phyloP scores from a whole-genome alignment of 1,140 invertebrate species.

The Brachionus rubens region DNA sequence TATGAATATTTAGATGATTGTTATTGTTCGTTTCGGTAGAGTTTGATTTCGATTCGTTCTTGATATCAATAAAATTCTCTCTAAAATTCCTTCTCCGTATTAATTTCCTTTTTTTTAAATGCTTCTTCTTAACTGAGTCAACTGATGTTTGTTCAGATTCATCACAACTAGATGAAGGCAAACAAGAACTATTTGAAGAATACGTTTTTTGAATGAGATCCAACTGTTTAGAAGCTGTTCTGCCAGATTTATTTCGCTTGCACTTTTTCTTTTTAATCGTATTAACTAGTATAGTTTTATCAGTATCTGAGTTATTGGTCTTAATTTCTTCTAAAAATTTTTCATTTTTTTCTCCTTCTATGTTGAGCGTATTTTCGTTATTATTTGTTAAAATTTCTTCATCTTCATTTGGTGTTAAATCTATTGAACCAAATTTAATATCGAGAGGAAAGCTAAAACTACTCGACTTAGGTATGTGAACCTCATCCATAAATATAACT shows the following conservation, averaged over 20 bases:
- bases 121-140: neutral
- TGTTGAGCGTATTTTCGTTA: too few relatives aligned
- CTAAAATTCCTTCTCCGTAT: neutral
- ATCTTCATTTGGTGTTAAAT: neutral
- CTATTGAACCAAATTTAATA: neutral
- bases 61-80: too few relatives aligned
- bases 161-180: conserved; percentile 3
- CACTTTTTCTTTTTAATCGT: neutral
- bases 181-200: neutral
- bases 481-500: conserved; percentile 7
- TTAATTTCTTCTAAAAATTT: neutral
- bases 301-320: conserved; percentile 6
- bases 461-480: neutral
- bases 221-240: neutral
- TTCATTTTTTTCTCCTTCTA: neutral
- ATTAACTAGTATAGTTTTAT: conserved; percentile 4
- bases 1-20: too few relatives aligned
- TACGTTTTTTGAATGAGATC: neutral
- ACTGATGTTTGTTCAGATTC: neutral
- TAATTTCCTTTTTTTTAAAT: neutral
- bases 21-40: too few relatives aligned
- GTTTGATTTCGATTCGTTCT: too few relatives aligned
- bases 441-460: neutral
- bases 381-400: neutral
- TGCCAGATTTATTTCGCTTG: neutral